Conservation (phyloP, 2,797 vertebrate species). For the Thaleichthys pacificus region DNA sequence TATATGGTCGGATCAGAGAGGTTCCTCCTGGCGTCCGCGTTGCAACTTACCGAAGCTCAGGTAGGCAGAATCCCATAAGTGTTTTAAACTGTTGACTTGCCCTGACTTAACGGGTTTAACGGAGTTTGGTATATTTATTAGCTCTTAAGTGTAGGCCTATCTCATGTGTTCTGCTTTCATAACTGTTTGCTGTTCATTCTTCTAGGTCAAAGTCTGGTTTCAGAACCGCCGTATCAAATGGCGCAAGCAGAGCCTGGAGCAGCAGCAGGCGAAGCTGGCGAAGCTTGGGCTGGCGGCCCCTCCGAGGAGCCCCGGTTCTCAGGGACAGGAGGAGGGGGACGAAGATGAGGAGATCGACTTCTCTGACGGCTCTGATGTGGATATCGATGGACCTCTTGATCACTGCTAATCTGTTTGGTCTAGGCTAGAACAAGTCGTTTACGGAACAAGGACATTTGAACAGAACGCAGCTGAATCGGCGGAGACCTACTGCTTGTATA, state of each 20-base stretch:
- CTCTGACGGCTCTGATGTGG: conserved; percentile 63
- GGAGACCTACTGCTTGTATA: conserved; percentile 46
- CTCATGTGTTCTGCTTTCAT: background rate
- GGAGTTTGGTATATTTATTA: too few species aligned
- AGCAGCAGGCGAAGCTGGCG: conserved; percentile 82
- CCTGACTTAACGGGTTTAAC: background rate
- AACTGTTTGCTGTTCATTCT: background rate
- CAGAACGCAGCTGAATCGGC: conserved; percentile 46
- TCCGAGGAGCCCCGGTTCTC: conserved; percentile 73
- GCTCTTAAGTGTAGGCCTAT: background rate
- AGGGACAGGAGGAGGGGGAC: conserved; percentile 71
- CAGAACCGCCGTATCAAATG: conserved; percentile 86
- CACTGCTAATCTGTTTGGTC: conserved; percentile 49
- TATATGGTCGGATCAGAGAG: conserved; percentile 85
- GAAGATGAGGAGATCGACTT: conserved; percentile 71
- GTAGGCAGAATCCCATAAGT: conserved; percentile 39
- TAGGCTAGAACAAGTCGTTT: conserved; percentile 3
- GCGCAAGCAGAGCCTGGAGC: conserved; percentile 86
- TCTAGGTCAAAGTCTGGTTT: conserved; percentile 86
- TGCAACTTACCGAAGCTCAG: conserved; percentile 83
- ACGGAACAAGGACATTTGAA: conserved; percentile 54
- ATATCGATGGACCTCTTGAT: conserved; percentile 66
- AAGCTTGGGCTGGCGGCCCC: conserved; percentile 73
- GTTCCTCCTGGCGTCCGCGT: conserved; percentile 79
- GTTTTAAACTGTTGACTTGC: background rate